A percentile compares a stretch with the other conserved stretches of the same genome.
phyloP scores from a whole-genome alignment of 2,797 vertebrate species.

The Sebastes trivittatus region DNA sequence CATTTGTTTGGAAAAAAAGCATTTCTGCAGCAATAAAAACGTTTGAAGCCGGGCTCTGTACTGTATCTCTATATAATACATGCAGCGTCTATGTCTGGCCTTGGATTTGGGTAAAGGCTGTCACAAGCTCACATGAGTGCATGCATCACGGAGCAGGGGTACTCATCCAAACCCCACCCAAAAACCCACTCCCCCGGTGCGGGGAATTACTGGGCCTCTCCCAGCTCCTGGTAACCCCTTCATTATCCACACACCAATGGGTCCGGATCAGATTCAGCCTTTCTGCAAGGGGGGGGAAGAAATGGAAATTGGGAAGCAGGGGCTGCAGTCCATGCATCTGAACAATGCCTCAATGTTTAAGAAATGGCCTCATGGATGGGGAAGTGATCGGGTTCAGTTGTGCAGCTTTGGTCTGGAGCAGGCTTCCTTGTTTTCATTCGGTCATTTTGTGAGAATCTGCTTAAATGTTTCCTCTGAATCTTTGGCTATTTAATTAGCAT shows the following conservation, averaged over 20 bases:
- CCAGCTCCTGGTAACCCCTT: slow-evolving; percentile 87
- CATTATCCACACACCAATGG: slow-evolving; percentile 90
- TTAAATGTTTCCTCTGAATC: slow-evolving; percentile 11
- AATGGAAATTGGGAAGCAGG: slow-evolving; percentile 78
- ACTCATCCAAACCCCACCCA: slow-evolving; percentile 86
- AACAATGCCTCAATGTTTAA: slow-evolving; percentile 85
- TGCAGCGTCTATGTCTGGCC: slow-evolving; percentile 76
- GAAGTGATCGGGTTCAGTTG: slow-evolving; percentile 65
- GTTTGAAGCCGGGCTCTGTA: slow-evolving; percentile 46
- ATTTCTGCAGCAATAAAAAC: slow-evolving; percentile 30
- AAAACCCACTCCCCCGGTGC: slow-evolving; percentile 85
- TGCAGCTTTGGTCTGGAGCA: slow-evolving; percentile 24
- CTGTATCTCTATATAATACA: slow-evolving; percentile 76
- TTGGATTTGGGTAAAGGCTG: slow-evolving; percentile 83
- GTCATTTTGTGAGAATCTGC: slow-evolving; percentile 25
- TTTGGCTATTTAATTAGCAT: slow-evolving; percentile 24
- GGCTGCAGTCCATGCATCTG: slow-evolving; percentile 81
- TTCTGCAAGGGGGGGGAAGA: slow-evolving; percentile 72
- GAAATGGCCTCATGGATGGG: slow-evolving; percentile 68
- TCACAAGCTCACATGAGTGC: slow-evolving; percentile 85
- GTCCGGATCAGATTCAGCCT: slow-evolving; percentile 85
- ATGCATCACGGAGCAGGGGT: slow-evolving; percentile 86
- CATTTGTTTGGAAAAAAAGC: slow-evolving; percentile 21
- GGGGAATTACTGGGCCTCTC: slow-evolving; percentile 88
- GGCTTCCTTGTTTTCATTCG: slow-evolving; percentile 46